phyloP scores from a whole-genome alignment of 2,797 vertebrate genomes.

The Onychomys torridus region DNA sequence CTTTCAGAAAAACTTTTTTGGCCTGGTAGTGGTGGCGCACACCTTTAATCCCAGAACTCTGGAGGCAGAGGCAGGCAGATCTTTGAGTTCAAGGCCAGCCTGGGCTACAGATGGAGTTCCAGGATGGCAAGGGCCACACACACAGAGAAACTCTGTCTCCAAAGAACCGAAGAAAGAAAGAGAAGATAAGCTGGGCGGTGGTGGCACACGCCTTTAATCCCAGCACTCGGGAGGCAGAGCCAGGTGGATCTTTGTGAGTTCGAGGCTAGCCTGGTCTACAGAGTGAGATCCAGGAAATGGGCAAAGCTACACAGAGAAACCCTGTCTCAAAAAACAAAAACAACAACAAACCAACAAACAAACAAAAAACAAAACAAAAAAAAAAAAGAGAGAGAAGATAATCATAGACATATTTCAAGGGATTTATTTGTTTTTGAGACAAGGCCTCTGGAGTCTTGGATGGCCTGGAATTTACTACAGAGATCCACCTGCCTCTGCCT shows the following conservation, averaged over 20 bases:
- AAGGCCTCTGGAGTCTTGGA: neutral
- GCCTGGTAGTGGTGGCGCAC: neutral
- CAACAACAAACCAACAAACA: too few species aligned
- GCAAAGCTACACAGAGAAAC: too few species aligned
- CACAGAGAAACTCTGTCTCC: neutral
- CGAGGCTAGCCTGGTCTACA: too few species aligned
- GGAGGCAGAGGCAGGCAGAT: neutral
- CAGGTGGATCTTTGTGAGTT: too few species aligned
- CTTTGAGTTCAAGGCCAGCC: neutral
- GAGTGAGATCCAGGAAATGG: too few species aligned
- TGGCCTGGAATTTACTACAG: neutral
- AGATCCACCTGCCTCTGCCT: neutral
- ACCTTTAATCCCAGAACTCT: neutral
- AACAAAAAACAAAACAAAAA: too few species aligned
- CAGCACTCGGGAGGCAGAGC: too few species aligned
- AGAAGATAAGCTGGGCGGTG: too few species aligned
- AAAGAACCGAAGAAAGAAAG: neutral
- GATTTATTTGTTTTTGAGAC: neutral
- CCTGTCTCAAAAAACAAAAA: too few species aligned
- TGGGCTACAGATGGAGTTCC: neutral
- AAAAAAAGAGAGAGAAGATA: too few species aligned
- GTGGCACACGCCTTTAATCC: too few species aligned
- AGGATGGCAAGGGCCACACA: neutral
- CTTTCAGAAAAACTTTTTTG: neutral
- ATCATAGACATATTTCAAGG: neutral